Percentiles rank a stretch among this genome's conserved stretches.
phyloP scores from a whole-genome alignment of 2,113 vertebrate species.

The Rattus norvegicus region GRCr8 NC_086023.1:85943501-85944000 shows the following conservation, averaged over 20 bases:
- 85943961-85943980: conserved; percentile 22
- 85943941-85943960: conserved; percentile 1
- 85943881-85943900: neutral
- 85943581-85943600: neutral
- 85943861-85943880: neutral
- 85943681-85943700: neutral
- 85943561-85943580: neutral
- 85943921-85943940: neutral
- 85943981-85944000: conserved; percentile 27
- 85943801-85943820: neutral
- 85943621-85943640: neutral
- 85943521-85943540: neutral
- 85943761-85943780: neutral
- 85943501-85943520: neutral
- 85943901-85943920: neutral
- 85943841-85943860: neutral
- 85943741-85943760: neutral
- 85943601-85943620: neutral
- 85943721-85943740: neutral
- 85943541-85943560: neutral
- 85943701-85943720: neutral
- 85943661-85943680: fast-evolving
- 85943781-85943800: neutral
- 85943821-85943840: neutral
- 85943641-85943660: neutral